phyloP scores from a whole-genome alignment of 2,888 invertebrate species.

The Nomada ruficornis region DNA sequence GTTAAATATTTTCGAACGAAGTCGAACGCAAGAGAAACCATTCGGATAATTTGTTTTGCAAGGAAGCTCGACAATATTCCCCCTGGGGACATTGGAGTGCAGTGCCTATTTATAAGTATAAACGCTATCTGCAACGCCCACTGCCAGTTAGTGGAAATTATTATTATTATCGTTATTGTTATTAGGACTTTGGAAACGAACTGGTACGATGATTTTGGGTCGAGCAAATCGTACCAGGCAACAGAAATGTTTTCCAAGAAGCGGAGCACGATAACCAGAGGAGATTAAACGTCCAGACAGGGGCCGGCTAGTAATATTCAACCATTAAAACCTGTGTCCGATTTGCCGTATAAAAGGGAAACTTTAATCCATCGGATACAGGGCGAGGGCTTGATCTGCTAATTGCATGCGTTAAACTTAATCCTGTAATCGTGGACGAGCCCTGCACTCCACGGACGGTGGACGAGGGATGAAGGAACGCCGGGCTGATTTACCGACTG shows the following conservation, averaged over 20 bases:
- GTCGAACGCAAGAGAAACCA: neutral
- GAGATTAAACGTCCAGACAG: neutral
- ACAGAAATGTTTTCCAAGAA: neutral
- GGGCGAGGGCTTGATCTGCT: constrained; percentile 60
- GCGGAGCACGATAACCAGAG: neutral
- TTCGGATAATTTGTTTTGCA: neutral
- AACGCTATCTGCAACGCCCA: constrained; percentile 5
- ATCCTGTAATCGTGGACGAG: constrained; percentile 29
- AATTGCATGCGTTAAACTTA: constrained; percentile 64
- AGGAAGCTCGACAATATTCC: too few species aligned
- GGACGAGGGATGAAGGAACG: constrained; percentile 33
- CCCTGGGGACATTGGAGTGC: too few species aligned
- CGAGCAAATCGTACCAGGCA: neutral
- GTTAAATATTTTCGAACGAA: constrained; percentile 23
- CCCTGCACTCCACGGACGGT: neutral
- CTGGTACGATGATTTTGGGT: too few species aligned
- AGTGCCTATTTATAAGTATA: neutral
- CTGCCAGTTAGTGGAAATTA: neutral
- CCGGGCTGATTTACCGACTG: constrained; percentile 71
- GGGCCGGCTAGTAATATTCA: neutral
- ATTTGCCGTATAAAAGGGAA: neutral
- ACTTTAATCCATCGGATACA: constrained; percentile 14
- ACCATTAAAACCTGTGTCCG: neutral
- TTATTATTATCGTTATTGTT: too few species aligned
- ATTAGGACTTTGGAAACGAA: too few species aligned